Evolutionary conservation across 2,888 invertebrate genomes (phyloP).

Genomic region (Cotesia congregata): DNA sequence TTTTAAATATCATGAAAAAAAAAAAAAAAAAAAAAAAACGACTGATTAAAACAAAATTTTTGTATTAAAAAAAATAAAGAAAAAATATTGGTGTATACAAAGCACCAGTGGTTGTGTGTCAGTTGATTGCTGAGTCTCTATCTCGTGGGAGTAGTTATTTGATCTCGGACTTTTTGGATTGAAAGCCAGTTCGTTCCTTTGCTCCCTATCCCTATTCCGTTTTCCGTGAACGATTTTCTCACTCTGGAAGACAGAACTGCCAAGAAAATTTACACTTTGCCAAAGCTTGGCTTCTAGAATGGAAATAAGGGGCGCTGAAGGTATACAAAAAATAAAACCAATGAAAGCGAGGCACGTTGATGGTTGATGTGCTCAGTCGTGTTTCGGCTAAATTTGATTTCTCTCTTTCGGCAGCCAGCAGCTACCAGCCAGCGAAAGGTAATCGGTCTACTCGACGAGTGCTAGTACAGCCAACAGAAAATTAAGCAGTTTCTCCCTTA

Average conservation of each 20-base stretch:
- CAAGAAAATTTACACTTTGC: neutral
- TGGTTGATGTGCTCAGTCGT: neutral
- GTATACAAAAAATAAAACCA: neutral
- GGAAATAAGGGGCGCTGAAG: neutral
- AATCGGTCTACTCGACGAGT: conserved; percentile 18
- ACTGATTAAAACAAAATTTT: neutral
- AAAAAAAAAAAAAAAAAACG: neutral
- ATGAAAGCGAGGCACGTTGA: neutral
- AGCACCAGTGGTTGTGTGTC: neutral
- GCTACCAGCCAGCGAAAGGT: neutral
- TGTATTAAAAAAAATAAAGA: neutral
- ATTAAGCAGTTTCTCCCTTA: neutral
- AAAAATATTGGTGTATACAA: neutral
- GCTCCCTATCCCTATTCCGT: neutral
- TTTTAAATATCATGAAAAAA: neutral
- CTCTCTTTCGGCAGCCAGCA: neutral
- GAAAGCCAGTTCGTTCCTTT: neutral
- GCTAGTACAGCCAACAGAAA: neutral
- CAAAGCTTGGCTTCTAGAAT: neutral
- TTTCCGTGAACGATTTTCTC: neutral
- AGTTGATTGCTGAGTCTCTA: neutral
- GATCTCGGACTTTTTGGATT: neutral
- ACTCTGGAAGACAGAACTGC: neutral
- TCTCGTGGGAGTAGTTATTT: neutral
- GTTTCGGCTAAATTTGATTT: neutral